Conservation (phyloP, 2,888 invertebrate genomes). For the Trachelus iudaicus region DNA sequence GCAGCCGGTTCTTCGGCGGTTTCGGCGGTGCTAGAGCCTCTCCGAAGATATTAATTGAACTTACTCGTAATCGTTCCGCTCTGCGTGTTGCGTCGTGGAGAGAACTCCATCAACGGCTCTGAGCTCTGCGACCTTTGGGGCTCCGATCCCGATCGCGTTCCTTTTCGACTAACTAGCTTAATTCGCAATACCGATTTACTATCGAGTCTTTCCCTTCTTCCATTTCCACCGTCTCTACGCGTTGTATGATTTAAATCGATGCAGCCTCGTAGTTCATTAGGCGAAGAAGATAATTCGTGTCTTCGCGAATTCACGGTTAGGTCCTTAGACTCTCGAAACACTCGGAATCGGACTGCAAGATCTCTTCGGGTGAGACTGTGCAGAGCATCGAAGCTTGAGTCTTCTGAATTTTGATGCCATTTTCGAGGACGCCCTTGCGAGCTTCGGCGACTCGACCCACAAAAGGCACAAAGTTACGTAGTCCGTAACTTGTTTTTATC, state of each 20-base stretch:
- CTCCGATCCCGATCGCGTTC: neutral
- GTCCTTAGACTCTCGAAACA: slow-evolving; percentile 20
- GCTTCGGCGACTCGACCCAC: neutral
- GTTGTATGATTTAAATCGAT: slow-evolving; percentile 32
- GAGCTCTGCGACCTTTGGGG: neutral
- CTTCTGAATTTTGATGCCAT: neutral
- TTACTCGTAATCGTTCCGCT: neutral
- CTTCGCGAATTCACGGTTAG: slow-evolving; percentile 30
- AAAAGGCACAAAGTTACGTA: neutral
- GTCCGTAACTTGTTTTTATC: neutral
- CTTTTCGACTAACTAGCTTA: slow-evolving; percentile 21
- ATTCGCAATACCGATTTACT: slow-evolving; percentile 23
- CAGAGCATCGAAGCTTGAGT: neutral
- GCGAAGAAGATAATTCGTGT: slow-evolving; percentile 27
- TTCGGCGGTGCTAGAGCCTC: neutral
- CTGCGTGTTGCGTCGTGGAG: neutral
- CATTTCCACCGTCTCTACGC: slow-evolving; percentile 31
- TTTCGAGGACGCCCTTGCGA: neutral
- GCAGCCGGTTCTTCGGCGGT: neutral
- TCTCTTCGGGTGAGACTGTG: neutral
- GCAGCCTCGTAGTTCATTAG: slow-evolving; percentile 37
- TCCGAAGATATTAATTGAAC: neutral
- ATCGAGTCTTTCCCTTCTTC: slow-evolving; percentile 26
- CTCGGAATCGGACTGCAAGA: slow-evolving; percentile 13
- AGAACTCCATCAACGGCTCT: neutral